These are phyloP conservation scores for Penaeus vannamei DNA, from an alignment of 1,140 invertebrate genomes.

Conservation along the genomic window DNA sequence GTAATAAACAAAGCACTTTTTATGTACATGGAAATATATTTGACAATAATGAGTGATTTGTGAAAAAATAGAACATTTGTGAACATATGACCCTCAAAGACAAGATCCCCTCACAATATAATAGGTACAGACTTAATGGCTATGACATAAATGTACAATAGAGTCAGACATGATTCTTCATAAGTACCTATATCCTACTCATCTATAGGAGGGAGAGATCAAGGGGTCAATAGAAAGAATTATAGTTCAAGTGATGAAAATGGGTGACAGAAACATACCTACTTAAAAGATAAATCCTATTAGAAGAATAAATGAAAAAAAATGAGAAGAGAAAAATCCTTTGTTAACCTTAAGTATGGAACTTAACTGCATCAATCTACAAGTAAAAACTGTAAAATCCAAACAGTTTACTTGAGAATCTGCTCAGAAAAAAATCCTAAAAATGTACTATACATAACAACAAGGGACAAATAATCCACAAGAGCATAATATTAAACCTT, in stretches of 20 bases:
- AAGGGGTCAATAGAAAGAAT: not conserved
- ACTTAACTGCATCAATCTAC: too few species aligned
- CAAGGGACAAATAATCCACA: conserved; percentile 11
- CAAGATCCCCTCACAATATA: conserved; percentile 42
- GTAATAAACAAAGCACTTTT: not conserved
- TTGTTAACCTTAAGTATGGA: too few species aligned
- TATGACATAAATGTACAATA: conserved; percentile 53
- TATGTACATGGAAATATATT: conserved; percentile 59
- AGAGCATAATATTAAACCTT: not conserved
- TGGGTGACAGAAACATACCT: too few species aligned
- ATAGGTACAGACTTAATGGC: conserved; percentile 38
- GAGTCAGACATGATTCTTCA: conserved; percentile 30
- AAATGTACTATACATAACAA: conserved; percentile 31
- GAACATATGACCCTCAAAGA: conserved; percentile 46
- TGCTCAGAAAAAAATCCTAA: not conserved
- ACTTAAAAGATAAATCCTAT: too few species aligned
- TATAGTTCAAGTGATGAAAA: too few species aligned
- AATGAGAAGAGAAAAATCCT: too few species aligned
- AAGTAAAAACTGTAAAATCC: too few species aligned
- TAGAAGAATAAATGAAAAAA: too few species aligned
- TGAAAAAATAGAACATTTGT: conserved; percentile 63
- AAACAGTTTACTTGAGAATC: not conserved
- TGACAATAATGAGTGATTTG: conserved; percentile 60
- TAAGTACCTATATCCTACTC: conserved; percentile 5
- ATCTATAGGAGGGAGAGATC: not conserved